Evolutionary conservation across 2,113 vertebrate species (phyloP), one percentile per base, ranked within the genome.

Genomic region (Tursiops truncatus): DNA sequence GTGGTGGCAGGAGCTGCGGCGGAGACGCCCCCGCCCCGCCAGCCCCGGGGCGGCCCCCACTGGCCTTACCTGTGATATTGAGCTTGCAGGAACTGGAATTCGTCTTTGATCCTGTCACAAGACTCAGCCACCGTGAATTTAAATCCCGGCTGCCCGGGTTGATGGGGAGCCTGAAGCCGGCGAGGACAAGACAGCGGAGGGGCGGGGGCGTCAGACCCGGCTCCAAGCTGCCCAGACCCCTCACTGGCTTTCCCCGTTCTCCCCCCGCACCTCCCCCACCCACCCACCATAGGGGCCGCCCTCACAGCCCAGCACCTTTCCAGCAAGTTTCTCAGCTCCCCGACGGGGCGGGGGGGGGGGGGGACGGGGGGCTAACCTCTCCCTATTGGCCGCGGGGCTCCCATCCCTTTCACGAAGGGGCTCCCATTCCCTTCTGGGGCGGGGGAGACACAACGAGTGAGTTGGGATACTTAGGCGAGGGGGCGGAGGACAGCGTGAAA

Each of bases 121-220:
- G 99, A 99, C 97, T 99, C 99, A 6, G 99, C 99, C 96, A 99
- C 99, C 0, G 99, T 99, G 98, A 99, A 99, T 98, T 99, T 99
- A 98, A 99, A 99, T 80, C 99, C 99, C 67, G 99, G 99, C 98
- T 99, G 99, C 62, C 99, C 99, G 91, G 99, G 99, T 95, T 99
- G 99, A 98, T 99, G 99, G 97, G 99, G 99, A 97, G 99, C 99
- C 99, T 99, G 96, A 82, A 93, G 98, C 97, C 95, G 97, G 79
- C 25, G 63, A 67, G 41, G 79, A 73, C 73, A 6, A 91, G 87
- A 79, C 85, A 41, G 68, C 77, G 89, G 38, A 68, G 79, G 56
- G 98, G 98, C 96, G 89, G 70, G 86, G 81, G 65, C 70, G 96
- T 97, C 91, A 98, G 97, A 80, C 86, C 67, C 81, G 88, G 88